phyloP scores from a whole-genome alignment of 35 echinoderm and acorn worm species.

The Lytechinus pictus region DNA sequence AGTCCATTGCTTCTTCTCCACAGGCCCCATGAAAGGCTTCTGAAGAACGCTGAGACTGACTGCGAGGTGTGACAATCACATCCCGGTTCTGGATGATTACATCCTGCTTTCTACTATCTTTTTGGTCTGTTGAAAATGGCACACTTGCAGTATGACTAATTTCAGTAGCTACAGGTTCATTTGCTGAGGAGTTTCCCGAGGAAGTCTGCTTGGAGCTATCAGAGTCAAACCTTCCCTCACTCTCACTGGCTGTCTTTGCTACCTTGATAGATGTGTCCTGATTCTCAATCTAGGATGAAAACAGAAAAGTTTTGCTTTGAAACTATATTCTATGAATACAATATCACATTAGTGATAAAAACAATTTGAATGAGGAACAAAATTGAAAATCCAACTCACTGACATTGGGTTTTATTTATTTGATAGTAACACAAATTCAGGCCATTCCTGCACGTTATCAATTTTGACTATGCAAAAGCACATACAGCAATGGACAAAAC shows the following conservation, averaged over 20 bases:
- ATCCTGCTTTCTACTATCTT: neutral
- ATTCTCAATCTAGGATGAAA: neutral
- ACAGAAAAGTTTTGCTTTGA: neutral
- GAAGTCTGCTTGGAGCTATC: neutral
- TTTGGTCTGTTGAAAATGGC: neutral
- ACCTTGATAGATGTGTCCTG: neutral
- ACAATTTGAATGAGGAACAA: too few species aligned
- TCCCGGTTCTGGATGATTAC: neutral
- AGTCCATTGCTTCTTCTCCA: conserved; percentile 42
- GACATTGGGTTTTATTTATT: neutral
- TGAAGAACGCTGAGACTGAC: neutral
- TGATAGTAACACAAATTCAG: neutral
- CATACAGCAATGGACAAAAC: too few species aligned
- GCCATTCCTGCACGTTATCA: neutral
- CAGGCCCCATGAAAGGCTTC: neutral
- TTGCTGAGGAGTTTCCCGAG: neutral
- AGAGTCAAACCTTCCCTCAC: neutral
- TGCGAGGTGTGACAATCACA: conserved; percentile 43
- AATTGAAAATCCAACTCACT: too few species aligned
- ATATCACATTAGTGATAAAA: neutral
- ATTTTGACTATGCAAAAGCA: neutral
- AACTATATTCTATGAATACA: neutral
- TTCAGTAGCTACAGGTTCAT: neutral
- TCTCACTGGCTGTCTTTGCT: conserved; percentile 25
- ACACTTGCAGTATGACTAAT: neutral